phyloP scores from a whole-genome alignment of 2,888 invertebrate species.

The Leptodirus hochenwartii region DNA sequence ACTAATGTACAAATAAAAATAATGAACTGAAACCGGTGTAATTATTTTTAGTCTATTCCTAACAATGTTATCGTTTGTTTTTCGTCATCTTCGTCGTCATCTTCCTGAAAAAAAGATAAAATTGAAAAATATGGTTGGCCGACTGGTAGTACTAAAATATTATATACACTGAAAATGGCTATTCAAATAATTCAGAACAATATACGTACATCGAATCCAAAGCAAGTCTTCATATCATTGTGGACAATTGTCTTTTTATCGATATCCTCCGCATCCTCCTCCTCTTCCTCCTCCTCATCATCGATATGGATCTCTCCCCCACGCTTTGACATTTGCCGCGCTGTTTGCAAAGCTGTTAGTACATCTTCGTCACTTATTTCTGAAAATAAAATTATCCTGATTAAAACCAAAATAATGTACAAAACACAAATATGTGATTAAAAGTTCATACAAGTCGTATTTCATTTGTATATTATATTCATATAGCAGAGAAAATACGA shows the following conservation, averaged over 20 bases:
- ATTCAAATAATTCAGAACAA: not conserved
- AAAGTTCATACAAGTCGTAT: too few relatives aligned
- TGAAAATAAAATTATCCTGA: constrained; percentile 15
- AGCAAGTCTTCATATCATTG: constrained; percentile 63
- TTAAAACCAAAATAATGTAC: too few relatives aligned
- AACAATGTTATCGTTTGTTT: constrained; percentile 24
- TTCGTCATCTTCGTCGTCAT: constrained; percentile 30
- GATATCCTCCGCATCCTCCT: constrained; percentile 20
- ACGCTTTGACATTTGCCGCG: constrained; percentile 21
- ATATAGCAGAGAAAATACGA: too few relatives aligned
- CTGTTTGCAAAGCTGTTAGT: constrained; percentile 25
- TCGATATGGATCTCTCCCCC: too few relatives aligned
- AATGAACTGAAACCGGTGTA: too few relatives aligned
- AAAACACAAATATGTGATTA: too few relatives aligned
- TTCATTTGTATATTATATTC: too few relatives aligned
- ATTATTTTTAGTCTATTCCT: constrained; percentile 19
- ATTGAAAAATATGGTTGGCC: constrained; percentile 1
- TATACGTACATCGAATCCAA: constrained; percentile 57
- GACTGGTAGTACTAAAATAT: constrained; percentile 1
- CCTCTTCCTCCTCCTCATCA: constrained; percentile 20
- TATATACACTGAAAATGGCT: not conserved
- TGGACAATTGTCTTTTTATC: constrained; percentile 28
- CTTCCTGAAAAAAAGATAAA: constrained; percentile 20
- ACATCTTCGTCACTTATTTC: constrained; percentile 29
- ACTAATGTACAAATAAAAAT: too few relatives aligned